Percentiles rank a stretch among this genome's conserved stretches.
Conservation (phyloP, 2,888 invertebrate species). For the Leptinotarsa tumamoca region DNA sequence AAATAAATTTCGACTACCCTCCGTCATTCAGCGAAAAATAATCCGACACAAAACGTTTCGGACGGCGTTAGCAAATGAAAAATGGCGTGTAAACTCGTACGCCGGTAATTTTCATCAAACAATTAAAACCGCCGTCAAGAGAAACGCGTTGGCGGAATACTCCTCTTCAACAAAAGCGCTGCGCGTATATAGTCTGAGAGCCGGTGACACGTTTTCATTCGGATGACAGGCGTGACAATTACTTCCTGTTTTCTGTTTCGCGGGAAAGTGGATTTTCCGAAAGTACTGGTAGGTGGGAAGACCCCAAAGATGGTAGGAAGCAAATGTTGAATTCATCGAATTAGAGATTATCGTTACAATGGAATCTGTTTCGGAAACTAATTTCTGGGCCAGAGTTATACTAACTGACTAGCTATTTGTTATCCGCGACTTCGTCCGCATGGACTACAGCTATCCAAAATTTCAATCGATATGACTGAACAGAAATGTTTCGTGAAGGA, state of each 20-base stretch:
- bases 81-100: constrained; percentile 46
- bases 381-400: no score
- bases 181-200: not conserved
- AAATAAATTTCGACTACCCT: not conserved
- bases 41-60: constrained; percentile 11
- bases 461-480: no score
- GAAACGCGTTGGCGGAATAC: constrained; percentile 25
- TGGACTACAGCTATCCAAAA: no score
- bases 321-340: no score
- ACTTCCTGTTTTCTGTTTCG: not conserved
- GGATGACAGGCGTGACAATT: not conserved
- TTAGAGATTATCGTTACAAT: no score
- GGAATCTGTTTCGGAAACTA: no score
- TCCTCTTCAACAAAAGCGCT: constrained; percentile 16
- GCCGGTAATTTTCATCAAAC: constrained; percentile 46
- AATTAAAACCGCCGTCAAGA: constrained; percentile 37
- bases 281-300: no score
- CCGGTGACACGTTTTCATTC: not conserved
- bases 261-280: not conserved
- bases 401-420: no score
- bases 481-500: no score
- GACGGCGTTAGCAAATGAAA: constrained; percentile 39
- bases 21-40: not conserved
- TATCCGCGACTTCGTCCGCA: no score
- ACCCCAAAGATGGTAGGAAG: no score